Evolutionary conservation across 2,888 invertebrate genomes (phyloP), one percentile per base, ranked within the genome.

Genomic region (Rhorus exstirpatorius): DNA sequence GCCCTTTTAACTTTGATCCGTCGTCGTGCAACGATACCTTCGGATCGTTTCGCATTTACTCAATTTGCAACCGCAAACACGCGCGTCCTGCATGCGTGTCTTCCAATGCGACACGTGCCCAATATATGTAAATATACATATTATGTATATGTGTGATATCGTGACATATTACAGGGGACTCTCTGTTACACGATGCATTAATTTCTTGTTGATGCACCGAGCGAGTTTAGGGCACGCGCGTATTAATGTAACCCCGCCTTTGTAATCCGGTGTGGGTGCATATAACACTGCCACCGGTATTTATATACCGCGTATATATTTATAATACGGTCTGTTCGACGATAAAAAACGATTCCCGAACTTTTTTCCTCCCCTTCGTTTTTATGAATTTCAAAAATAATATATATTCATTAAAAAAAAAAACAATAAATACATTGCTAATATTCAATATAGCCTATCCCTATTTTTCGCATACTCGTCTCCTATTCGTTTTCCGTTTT

Each of bases 111-210:
- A 14, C 63, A 63, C 63, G 63, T 63, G 63, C 46, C 51, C n/a
- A 3, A 14, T 21, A 51, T 35, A 68, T 19, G 35, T 19, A 3
- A 7, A 31, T 44, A 41, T 46, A 63, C 46, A n/a, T 46, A 7
- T 24, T 35, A 12, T 6, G 3, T 14, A 14, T 26, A 44, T n/a
- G 26, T 24, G 44, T 3, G 24, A 10, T 46, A 49, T 58, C 68
- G 53, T 58, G 61, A 49, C 49, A 44, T 60, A 60, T 75, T 75
- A 21, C 61, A 49, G 68, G 14, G 8, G 19, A 8, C n/a, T n/a
- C 74, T 58, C 61, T 75, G 71, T 81, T 24, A 53, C 61, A 65
- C 68, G 76, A 76, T 65, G 80, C 44, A 72, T 81, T 71, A 60
- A 60, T 67, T 67, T 55, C 49, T 76, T 58, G 70, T 51, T 58